These are phyloP conservation scores for Sturnira hondurensis DNA, from an alignment of 2,113 vertebrate species.

Conservation along the genomic window DNA sequence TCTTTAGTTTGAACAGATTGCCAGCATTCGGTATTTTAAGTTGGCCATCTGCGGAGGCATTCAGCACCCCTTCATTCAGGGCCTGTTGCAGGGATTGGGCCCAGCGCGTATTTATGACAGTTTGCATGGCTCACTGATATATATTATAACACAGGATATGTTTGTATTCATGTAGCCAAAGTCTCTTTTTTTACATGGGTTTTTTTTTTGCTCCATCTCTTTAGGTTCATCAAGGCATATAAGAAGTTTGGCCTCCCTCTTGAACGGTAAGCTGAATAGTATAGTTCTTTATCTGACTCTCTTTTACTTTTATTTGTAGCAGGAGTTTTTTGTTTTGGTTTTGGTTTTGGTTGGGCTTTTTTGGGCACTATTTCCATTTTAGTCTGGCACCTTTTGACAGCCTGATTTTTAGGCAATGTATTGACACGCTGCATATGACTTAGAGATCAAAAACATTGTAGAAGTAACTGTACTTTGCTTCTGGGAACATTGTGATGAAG, in stretches of 20 bases:
- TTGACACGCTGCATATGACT: neutral
- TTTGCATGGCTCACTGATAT: neutral
- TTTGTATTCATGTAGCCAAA: neutral
- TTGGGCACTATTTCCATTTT: neutral
- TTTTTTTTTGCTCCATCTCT: constrained; percentile 43
- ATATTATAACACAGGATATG: neutral
- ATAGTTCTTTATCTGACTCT: neutral
- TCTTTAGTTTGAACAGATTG: neutral
- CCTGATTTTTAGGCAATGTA: neutral
- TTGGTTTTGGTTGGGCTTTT: too few relatives aligned
- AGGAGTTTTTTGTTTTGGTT: neutral
- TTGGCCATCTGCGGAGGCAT: neutral
- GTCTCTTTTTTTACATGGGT: neutral
- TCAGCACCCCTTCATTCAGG: neutral
- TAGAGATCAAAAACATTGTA: neutral
- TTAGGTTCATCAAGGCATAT: constrained; percentile 98
- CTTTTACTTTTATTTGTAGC: neutral
- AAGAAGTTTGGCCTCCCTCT: constrained; percentile 99
- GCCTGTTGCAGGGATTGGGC: neutral
- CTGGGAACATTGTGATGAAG: neutral
- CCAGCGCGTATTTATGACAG: neutral
- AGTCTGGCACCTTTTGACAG: neutral
- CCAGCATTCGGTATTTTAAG: neutral
- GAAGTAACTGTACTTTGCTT: neutral
- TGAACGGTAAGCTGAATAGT: constrained; percentile 86